A percentile compares a stretch with the other conserved stretches of the same genome.
Evolutionary conservation across 2,888 invertebrate species (phyloP).

Genomic region (Drosophila mettleri): DNA sequence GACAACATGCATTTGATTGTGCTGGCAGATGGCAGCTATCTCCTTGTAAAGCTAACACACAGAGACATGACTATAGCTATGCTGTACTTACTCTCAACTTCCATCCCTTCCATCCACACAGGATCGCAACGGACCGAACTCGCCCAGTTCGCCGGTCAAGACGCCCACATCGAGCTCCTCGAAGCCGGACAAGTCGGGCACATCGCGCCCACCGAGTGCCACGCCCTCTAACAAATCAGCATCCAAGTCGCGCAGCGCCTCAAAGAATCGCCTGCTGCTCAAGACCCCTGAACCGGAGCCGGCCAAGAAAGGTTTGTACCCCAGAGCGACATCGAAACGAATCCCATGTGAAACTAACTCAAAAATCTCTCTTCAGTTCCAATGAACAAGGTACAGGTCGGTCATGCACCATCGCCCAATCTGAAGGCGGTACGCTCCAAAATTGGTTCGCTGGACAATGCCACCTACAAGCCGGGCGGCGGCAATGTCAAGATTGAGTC

Average conservation of each 20-base stretch:
- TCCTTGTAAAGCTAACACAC: constrained; percentile 63
- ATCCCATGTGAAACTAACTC: background rate
- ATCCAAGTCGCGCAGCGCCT: constrained; percentile 84
- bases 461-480: constrained; percentile 94
- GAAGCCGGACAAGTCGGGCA: constrained; percentile 83
- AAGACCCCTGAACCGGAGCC: constrained; percentile 90
- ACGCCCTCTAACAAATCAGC: constrained; percentile 85
- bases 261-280: constrained; percentile 84
- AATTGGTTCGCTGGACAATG: constrained; percentile 96
- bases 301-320: constrained; percentile 90
- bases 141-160: constrained; percentile 90
- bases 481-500: constrained; percentile 95
- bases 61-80: background rate
- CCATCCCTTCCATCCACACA: constrained; percentile 32
- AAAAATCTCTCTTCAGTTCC: constrained; percentile 87
- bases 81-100: background rate
- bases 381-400: constrained; percentile 97
- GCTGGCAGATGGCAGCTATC: constrained; percentile 73
- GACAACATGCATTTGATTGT: constrained; percentile 81
- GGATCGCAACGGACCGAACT: constrained; percentile 89
- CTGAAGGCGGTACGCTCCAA: constrained; percentile 96
- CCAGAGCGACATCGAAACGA: too few relatives aligned
- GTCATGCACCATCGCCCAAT: constrained; percentile 96
- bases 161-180: constrained; percentile 86
- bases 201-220: constrained; percentile 85